A percentile compares a stretch with the other conserved stretches of the same genome.
Evolutionary conservation across 64 coral and sea anemone species (phyloP).

Genomic region (Cladopsammia gracilis): DNA sequence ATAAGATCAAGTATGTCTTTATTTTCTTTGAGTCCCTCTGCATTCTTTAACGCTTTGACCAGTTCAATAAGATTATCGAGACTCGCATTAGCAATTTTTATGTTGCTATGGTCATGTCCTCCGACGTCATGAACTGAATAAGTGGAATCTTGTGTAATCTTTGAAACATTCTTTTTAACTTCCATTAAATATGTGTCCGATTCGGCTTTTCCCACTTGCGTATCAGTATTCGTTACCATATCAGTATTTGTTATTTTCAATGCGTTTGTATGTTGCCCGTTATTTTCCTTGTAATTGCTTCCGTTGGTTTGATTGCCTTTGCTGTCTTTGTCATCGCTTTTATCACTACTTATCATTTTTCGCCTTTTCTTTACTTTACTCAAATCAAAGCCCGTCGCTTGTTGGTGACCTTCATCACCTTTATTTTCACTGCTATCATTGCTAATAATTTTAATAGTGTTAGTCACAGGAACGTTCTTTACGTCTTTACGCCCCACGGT

Average conservation of each 20-base stretch:
- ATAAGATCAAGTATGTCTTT: not conserved
- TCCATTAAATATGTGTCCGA: not conserved
- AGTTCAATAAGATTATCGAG: not conserved
- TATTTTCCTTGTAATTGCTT: too few relatives aligned
- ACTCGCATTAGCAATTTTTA: not conserved
- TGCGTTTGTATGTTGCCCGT: not conserved
- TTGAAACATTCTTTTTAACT: not conserved
- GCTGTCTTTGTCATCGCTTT: not conserved
- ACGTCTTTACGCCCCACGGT: not conserved
- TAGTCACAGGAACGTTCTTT: too few relatives aligned
- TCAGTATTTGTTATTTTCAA: not conserved
- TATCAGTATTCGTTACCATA: not conserved
- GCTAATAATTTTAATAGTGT: not conserved
- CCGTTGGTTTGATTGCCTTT: not conserved
- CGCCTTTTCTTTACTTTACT: not conserved
- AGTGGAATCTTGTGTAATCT: not conserved
- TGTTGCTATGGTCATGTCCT: not conserved
- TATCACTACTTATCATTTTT: constrained; percentile 10
- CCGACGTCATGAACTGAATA: too few relatives aligned
- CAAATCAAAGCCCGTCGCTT: not conserved
- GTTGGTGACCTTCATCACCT: not conserved
- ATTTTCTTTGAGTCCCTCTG: not conserved
- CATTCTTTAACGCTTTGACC: not conserved
- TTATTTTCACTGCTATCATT: not conserved
- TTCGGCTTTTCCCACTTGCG: not conserved